phyloP scores from a whole-genome alignment of 1,140 invertebrate species.

The Schlechtendalia chinensis region DNA sequence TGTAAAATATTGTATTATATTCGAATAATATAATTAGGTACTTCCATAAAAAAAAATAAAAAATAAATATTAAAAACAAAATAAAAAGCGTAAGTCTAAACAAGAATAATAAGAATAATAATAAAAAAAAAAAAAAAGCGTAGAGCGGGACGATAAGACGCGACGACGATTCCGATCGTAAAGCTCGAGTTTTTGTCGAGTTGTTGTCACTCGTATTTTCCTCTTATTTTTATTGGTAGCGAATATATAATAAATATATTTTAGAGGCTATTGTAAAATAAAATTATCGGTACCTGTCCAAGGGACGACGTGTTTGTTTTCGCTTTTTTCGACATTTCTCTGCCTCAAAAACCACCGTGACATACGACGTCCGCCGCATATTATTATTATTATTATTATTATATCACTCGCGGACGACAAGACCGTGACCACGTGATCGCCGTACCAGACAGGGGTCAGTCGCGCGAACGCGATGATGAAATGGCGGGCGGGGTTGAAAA shows the following conservation, averaged over 20 bases:
- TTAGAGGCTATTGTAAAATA: background rate
- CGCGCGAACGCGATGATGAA: no score
- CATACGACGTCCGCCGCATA: no score
- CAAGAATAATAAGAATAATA: no score
- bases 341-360: background rate
- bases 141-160: background rate
- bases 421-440: no score
- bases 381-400: no score
- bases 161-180: background rate
- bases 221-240: constrained; percentile 29
- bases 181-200: background rate
- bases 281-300: constrained; percentile 3
- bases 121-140: constrained; percentile 5
- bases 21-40: constrained; percentile 35
- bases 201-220: constrained; percentile 7
- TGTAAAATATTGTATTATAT: constrained; percentile 45
- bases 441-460: no score
- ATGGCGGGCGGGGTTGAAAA: no score
- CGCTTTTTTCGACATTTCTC: constrained; percentile 11
- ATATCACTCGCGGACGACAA: no score
- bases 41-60: background rate
- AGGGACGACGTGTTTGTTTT: background rate
- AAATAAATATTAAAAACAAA: constrained; percentile 22
- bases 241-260: background rate
- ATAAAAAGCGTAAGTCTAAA: constrained; percentile 11